These are phyloP conservation scores for Luperina nickerlii DNA, from an alignment of 2,888 invertebrate species.

Conservation along the genomic window DNA sequence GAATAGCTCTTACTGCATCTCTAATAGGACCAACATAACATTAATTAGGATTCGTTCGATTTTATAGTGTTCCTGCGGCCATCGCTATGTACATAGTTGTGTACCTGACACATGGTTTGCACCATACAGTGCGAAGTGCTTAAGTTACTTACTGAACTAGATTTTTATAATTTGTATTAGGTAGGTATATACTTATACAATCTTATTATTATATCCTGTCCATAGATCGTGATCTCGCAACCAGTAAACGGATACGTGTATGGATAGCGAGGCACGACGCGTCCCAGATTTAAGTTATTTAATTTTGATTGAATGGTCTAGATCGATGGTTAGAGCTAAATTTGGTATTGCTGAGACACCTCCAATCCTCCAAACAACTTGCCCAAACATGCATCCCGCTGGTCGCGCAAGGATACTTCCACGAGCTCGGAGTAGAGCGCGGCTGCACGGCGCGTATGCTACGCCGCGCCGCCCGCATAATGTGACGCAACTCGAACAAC, in stretches of 20 bases:
- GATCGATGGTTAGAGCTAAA: constrained; percentile 14
- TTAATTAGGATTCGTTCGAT: constrained; percentile 39
- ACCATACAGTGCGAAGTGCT: background rate
- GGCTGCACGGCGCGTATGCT: constrained; percentile 31
- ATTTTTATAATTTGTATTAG: constrained; percentile 52
- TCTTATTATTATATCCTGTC: constrained; percentile 69
- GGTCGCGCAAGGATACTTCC: constrained; percentile 43
- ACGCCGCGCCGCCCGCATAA: constrained; percentile 66
- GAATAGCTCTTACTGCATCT: constrained; percentile 51
- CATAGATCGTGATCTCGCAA: constrained; percentile 71
- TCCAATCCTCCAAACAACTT: constrained; percentile 23
- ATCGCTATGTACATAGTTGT: constrained; percentile 9
- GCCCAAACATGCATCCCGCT: constrained; percentile 34
- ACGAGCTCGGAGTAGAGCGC: constrained; percentile 22
- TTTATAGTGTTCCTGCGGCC: constrained; percentile 36
- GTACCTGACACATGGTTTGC: too few species aligned
- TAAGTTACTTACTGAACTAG: constrained; percentile 28
- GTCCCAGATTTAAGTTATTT: constrained; percentile 60
- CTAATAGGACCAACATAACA: constrained; percentile 45
- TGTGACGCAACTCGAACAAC: constrained; percentile 70
- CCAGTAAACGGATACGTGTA: constrained; percentile 69
- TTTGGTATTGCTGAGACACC: constrained; percentile 21
- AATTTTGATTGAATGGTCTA: constrained; percentile 51
- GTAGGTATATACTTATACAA: constrained; percentile 52
- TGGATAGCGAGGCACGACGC: constrained; percentile 67